A percentile compares a stretch with the other conserved stretches of the same genome.
Conservation (phyloP, 2,888 invertebrate genomes). For the Dolichopus griseipennis region DNA sequence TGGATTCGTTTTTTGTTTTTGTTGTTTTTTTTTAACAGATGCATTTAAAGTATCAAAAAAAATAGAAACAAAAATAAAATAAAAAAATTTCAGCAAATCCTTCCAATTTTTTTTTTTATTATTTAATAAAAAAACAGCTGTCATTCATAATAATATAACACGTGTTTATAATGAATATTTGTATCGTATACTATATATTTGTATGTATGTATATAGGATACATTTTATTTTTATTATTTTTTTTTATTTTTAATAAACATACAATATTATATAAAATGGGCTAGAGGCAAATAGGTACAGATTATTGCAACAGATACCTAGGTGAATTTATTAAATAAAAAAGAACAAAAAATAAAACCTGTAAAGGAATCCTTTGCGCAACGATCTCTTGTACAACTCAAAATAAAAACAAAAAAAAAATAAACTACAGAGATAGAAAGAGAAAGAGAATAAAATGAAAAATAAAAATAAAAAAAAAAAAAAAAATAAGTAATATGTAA, state of each 20-base stretch:
- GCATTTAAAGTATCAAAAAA: no score
- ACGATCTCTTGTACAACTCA: not conserved
- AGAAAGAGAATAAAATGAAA: no score
- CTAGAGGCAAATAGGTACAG: not conserved
- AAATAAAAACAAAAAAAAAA: no score
- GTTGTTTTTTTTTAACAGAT: no score
- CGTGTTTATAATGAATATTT: not conserved
- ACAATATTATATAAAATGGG: not conserved
- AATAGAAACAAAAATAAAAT: no score
- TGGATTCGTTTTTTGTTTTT: no score
- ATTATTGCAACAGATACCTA: conserved; percentile 3
- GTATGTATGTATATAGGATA: not conserved
- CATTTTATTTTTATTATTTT: no score
- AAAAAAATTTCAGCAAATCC: not conserved
- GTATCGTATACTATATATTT: not conserved
- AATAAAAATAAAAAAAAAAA: not conserved
- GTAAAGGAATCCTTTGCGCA: conserved; percentile 4
- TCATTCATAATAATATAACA: not conserved
- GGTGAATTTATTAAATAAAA: not conserved
- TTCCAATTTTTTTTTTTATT: not conserved
- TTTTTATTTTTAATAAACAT: no score
- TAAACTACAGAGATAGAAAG: no score
- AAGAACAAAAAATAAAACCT: not conserved
- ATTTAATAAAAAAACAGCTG: conserved; percentile 1
- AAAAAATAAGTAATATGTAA: not conserved